These are phyloP conservation scores for Subanguina moxae DNA, from an alignment of 1,140 invertebrate species.

Conservation along the genomic window DNA sequence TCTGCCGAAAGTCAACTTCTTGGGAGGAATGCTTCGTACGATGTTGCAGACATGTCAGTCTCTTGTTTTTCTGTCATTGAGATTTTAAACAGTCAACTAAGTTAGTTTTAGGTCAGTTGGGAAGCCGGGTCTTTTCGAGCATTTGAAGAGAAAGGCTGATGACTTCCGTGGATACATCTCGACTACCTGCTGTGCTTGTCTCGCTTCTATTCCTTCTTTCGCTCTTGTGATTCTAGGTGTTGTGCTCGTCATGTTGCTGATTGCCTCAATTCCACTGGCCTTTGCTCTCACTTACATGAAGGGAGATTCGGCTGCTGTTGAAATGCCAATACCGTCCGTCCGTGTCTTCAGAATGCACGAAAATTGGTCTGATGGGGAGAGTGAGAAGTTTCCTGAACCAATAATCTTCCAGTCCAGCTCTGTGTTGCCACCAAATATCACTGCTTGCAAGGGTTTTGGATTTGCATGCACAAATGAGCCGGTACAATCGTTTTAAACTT, in stretches of 20 bases:
- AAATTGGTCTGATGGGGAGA: too few relatives aligned
- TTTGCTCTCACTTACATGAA: conserved; percentile 37
- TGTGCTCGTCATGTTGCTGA: conserved; percentile 30
- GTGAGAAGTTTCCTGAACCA: neutral
- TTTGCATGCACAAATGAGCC: conserved; percentile 36
- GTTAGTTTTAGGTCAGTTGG: too few relatives aligned
- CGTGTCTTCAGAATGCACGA: neutral
- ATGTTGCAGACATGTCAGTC: too few relatives aligned
- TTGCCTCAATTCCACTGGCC: conserved; percentile 37
- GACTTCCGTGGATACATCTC: conserved; percentile 25
- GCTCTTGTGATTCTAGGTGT: conserved; percentile 32
- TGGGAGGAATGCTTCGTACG: too few relatives aligned
- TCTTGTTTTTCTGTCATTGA: too few relatives aligned
- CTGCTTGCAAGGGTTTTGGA: conserved; percentile 33
- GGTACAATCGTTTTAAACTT: conserved; percentile 21
- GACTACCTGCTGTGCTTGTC: conserved; percentile 38
- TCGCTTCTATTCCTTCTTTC: conserved; percentile 39
- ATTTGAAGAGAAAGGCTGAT: conserved; percentile 21
- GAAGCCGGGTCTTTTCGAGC: conserved; percentile 6
- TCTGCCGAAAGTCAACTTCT: too few relatives aligned
- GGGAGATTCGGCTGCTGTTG: too few relatives aligned
- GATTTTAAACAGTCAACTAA: too few relatives aligned
- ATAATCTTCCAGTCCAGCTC: neutral
- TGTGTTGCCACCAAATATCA: conserved; percentile 37
- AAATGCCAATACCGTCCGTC: neutral